phyloP scores from a whole-genome alignment of 2,797 vertebrate species.

The Botia almorhae region DNA sequence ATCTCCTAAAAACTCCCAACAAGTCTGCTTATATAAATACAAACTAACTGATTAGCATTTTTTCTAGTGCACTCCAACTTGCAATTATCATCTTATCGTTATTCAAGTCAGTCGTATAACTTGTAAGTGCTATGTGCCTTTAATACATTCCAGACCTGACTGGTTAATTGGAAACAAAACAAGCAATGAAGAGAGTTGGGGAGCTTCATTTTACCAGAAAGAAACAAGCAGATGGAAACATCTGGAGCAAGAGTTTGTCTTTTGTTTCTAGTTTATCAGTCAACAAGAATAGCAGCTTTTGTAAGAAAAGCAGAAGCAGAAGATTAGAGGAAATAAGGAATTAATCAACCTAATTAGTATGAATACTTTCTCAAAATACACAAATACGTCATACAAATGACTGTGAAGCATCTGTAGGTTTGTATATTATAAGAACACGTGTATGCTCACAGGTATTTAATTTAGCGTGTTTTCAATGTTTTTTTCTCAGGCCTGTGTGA shows the following conservation, averaged over 20 bases:
- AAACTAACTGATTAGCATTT: not conserved
- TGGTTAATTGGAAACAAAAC: constrained; percentile 26
- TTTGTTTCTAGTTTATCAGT: constrained; percentile 1
- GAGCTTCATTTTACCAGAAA: constrained; percentile 12
- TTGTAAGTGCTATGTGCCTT: not conserved
- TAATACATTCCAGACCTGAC: constrained; percentile 25
- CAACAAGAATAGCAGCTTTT: not conserved
- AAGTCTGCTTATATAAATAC: not conserved
- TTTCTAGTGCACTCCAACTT: constrained; percentile 5
- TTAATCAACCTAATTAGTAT: constrained; percentile 48
- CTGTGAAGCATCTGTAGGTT: constrained; percentile 25
- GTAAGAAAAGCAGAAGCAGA: constrained; percentile 1
- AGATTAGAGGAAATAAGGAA: not conserved
- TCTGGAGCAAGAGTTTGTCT: not conserved
- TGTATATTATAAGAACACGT: constrained; percentile 44
- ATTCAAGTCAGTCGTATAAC: constrained; percentile 39
- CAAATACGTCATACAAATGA: constrained; percentile 44
- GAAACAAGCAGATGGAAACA: constrained; percentile 23
- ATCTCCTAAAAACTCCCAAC: not conserved
- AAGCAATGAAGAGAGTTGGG: not conserved
- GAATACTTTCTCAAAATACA: constrained; percentile 24
- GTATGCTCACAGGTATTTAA: constrained; percentile 9
- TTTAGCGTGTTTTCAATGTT: constrained; percentile 38
- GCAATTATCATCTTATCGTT: constrained; percentile 40
- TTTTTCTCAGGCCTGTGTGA: constrained; percentile 84